Conservation (phyloP, 1,140 invertebrate species). For the Pogonus chalceus region DNA sequence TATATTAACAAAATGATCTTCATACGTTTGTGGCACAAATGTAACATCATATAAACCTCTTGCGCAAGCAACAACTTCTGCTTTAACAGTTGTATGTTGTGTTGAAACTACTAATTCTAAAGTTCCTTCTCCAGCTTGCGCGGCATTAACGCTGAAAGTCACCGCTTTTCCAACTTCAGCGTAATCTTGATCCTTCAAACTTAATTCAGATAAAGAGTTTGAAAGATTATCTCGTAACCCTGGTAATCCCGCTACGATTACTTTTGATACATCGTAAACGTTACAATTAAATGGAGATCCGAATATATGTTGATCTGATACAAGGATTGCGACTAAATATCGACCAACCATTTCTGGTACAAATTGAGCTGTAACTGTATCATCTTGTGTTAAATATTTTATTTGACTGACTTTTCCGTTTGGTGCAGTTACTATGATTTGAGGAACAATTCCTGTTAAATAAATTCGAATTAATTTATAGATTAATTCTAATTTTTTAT, state of each 20-base stretch:
- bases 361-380: conserved; percentile 63
- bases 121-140: conserved; percentile 90
- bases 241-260: conserved; percentile 63
- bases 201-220: conserved; percentile 40
- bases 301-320: conserved; percentile 72
- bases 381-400: conserved; percentile 48
- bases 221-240: conserved; percentile 33
- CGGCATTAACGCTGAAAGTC: conserved; percentile 89
- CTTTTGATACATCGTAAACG: conserved; percentile 81
- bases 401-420: conserved; percentile 63
- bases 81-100: conserved; percentile 76
- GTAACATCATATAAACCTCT: conserved; percentile 92
- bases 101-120: conserved; percentile 90
- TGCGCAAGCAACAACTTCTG: conserved; percentile 72
- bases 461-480: background rate
- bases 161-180: conserved; percentile 72
- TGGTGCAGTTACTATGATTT: conserved; percentile 67
- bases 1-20: conserved; percentile 89
- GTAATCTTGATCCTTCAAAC: conserved; percentile 42
- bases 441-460: conserved; percentile 42
- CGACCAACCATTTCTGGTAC: conserved; percentile 76
- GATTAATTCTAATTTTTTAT: too few relatives aligned
- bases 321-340: conserved; percentile 69
- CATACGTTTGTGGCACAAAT: conserved; percentile 83
- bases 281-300: conserved; percentile 90